Conservation (phyloP, 2,113 vertebrate genomes). For the Pelobates fuscus region DNA sequence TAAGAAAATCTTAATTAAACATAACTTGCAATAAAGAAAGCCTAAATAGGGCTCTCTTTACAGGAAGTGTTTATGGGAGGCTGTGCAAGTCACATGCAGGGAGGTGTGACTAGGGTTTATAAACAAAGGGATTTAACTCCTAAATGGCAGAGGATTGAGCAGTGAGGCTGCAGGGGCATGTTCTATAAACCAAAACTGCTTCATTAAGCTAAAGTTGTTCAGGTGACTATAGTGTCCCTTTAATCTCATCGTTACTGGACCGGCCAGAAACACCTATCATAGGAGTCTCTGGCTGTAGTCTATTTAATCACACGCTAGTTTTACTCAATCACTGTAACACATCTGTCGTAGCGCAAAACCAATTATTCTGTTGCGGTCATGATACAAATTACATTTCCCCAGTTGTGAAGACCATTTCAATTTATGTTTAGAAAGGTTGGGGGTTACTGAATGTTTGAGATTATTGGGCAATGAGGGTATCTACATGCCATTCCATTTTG, state of each 20-base stretch:
- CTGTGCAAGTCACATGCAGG: no score
- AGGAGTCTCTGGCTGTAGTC: background rate
- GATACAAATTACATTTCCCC: background rate
- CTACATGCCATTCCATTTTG: background rate
- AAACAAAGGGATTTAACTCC: no score
- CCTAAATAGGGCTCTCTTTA: no score
- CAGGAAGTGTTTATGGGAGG: no score
- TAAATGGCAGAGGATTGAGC: no score
- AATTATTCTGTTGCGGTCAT: background rate
- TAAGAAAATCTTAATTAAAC: no score
- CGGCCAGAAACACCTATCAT: background rate
- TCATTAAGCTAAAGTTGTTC: no score
- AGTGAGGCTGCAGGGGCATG: no score
- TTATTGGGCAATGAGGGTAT: background rate
- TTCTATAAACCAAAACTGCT: no score
- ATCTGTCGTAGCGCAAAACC: background rate
- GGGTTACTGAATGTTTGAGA: background rate
- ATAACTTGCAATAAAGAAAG: no score
- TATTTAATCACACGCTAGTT: constrained; percentile 13
- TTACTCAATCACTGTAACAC: background rate
- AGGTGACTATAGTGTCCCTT: no score
- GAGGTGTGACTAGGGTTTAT: no score
- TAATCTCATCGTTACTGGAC: constrained; percentile 16
- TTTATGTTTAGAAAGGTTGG: background rate
- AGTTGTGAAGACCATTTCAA: background rate